Evolutionary conservation across 1,140 invertebrate genomes (phyloP), one percentile per base, ranked within the genome.

Genomic region (Drosophila ambigua): DNA sequence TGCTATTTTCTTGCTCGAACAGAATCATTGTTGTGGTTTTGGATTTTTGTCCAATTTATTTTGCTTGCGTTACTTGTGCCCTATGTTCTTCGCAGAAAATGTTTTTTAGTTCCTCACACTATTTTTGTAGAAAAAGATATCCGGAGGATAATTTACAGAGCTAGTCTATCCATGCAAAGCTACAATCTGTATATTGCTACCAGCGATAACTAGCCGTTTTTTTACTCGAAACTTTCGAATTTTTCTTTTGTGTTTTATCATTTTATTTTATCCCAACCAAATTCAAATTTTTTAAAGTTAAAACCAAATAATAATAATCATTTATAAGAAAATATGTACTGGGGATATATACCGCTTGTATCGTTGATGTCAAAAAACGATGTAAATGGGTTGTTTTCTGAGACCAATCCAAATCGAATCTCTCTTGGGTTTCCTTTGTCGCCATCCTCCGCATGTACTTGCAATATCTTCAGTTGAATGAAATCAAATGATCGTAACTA

Each of bases 401-500:
- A 95, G 16, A 97, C 95, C 52, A 98, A 93, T 9, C 96, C 96
- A 79, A 97, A 98, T 90, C 95, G 94, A 44, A 98, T 95, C 77
- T 95, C 95, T 46, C 97, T 93, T 3, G 96, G 96, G 44, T 95
- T 95, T 1, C 96, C 96, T 90, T 96, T 96, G 90, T 98, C 97
- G 2, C 97, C 97, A 91, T 98, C 97, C 92, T 97, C 95, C n/a
- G 97, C 97, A 69, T 95, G 94, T 1, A 98, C 96, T 92, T 94
- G 94, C 13, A 97, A 84, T 64, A 96, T 95, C 95, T 96, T 8
- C 0, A 15, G 44, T 28, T 16, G 13, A 39, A 16, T 1, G 20
- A 52, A 48, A 51, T 59, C 44, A 16, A 7, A 2, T 15, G 53
- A 41, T 24, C 28, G n/a, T 62, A 2, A 13, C 23, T 5, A 20